Evolutionary conservation across 2,113 vertebrate genomes (phyloP).

Genomic region (Xenopus tropicalis): UCB_Xtro_10.0 CM004445.2:19119501-19120000

Average conservation of each 20-base stretch:
- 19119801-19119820: slow-evolving; percentile 95
- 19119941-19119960: slow-evolving; percentile 97
- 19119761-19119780: slow-evolving; percentile 92
- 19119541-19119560: slow-evolving; percentile 54
- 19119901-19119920: slow-evolving; percentile 91
- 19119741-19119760: slow-evolving; percentile 93
- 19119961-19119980: slow-evolving; percentile 91
- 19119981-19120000: slow-evolving; percentile 92
- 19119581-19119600: slow-evolving; percentile 70
- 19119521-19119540: slow-evolving; percentile 73
- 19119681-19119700: slow-evolving; percentile 94
- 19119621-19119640: slow-evolving; percentile 58
- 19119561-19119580: slow-evolving; percentile 71
- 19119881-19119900: slow-evolving; percentile 85
- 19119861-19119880: slow-evolving; percentile 97
- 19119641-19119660: slow-evolving; percentile 70
- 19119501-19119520: slow-evolving; percentile 84
- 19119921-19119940: slow-evolving; percentile 96
- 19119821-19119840: slow-evolving; percentile 96
- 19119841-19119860: slow-evolving; percentile 97
- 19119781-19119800: slow-evolving; percentile 91
- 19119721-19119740: slow-evolving; percentile 92
- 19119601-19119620: slow-evolving; percentile 67
- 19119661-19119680: slow-evolving; percentile 77
- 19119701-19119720: slow-evolving; percentile 98